phyloP scores from a whole-genome alignment of 2,113 vertebrate species.

The Coreoperca whiteheadi region DNA sequence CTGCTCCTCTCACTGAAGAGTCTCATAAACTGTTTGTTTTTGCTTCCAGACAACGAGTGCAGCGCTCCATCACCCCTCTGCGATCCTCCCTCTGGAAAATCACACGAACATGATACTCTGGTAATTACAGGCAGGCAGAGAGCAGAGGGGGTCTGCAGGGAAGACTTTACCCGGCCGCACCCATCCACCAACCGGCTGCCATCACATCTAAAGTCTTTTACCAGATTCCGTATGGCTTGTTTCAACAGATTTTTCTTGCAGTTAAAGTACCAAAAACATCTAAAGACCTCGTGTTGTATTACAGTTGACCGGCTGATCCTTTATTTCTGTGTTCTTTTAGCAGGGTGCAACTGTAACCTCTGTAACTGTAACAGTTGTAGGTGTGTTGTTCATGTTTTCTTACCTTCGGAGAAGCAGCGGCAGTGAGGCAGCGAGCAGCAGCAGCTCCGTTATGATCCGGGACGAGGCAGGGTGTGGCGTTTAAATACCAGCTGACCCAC shows the following conservation, averaged over 20 bases:
- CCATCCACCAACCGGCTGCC: neutral
- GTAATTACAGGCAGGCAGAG: neutral
- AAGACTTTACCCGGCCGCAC: slow-evolving; percentile 19
- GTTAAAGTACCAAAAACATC: neutral
- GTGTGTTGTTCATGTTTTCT: slow-evolving; percentile 16
- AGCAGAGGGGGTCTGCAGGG: neutral
- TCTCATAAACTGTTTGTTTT: neutral
- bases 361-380: neutral
- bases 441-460: slow-evolving; percentile 66
- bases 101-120: neutral
- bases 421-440: slow-evolving; percentile 54
- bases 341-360: neutral
- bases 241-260: neutral
- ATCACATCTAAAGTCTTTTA: neutral
- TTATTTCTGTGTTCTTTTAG: neutral
- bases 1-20: neutral
- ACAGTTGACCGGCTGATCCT: neutral
- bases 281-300: neutral
- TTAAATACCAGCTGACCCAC: slow-evolving; percentile 74
- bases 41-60: neutral
- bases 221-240: no score
- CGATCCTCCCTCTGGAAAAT: neutral
- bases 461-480: slow-evolving; percentile 75
- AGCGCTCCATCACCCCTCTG: slow-evolving; percentile 8
- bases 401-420: slow-evolving; percentile 71